These are phyloP conservation scores for Sinotaia quadrata DNA, from an alignment of 2,888 invertebrate species.

Conservation along the genomic window DNA sequence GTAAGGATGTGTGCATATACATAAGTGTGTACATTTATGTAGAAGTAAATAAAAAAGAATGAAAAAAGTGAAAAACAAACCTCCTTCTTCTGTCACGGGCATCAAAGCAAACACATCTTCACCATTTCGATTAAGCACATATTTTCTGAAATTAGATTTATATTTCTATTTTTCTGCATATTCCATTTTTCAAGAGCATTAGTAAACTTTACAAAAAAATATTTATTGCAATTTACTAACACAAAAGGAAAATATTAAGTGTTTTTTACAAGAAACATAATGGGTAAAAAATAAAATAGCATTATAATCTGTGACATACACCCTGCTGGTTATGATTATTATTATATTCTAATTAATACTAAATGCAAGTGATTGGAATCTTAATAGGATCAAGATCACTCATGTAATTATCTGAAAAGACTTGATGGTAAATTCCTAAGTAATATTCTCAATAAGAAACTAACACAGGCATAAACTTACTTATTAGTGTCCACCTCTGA, in stretches of 20 bases:
- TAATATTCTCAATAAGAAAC: too few species aligned
- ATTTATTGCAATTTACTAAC: background rate
- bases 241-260: background rate
- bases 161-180: too few species aligned
- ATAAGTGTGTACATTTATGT: too few species aligned
- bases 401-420: too few species aligned
- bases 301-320: background rate
- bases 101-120: conserved; percentile 44
- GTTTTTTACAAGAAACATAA: background rate
- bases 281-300: background rate
- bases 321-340: too few species aligned
- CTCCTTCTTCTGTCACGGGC: conserved; percentile 42
- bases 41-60: background rate
- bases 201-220: too few species aligned
- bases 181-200: too few species aligned
- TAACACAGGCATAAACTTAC: conserved; percentile 32
- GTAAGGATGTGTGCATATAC: too few species aligned
- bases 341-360: too few species aligned
- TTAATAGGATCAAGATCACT: too few species aligned
- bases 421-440: too few species aligned
- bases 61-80: conserved; percentile 16
- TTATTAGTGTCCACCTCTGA: conserved; percentile 54
- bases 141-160: conserved; percentile 42
- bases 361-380: too few species aligned
- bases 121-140: conserved; percentile 38